These are phyloP conservation scores for Zootoca vivipara DNA, from an alignment of 2,113 vertebrate species.

Conservation along the genomic window DNA sequence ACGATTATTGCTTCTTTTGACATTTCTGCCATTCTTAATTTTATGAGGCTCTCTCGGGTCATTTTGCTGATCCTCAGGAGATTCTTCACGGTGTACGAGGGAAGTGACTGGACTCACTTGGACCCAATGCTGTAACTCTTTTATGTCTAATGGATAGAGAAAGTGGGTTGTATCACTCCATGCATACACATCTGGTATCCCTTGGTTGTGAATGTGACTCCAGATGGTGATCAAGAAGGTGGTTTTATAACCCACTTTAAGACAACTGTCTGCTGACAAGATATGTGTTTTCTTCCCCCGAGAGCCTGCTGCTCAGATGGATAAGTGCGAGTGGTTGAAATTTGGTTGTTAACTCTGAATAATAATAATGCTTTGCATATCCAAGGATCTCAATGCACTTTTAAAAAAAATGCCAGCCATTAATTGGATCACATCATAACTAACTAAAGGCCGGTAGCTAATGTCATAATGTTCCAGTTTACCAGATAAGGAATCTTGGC, in stretches of 20 bases:
- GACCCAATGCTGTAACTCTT: conserved; percentile 45
- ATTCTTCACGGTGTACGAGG: conserved; percentile 15
- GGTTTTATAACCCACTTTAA: conserved; percentile 78
- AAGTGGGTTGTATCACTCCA: conserved; percentile 63
- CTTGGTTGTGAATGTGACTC: conserved; percentile 76
- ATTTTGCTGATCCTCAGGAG: conserved; percentile 43
- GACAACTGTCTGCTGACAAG: conserved; percentile 78
- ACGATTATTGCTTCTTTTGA: conserved; percentile 43
- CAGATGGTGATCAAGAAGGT: conserved; percentile 79
- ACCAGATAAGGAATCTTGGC: conserved; percentile 42
- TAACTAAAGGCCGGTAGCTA: conserved; percentile 50
- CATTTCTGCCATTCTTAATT: conserved; percentile 19
- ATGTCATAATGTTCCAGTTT: conserved; percentile 62
- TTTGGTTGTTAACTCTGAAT: conserved; percentile 79
- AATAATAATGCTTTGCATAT: conserved; percentile 79
- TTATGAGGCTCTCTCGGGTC: conserved; percentile 8
- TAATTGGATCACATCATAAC: conserved; percentile 60
- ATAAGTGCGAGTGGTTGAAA: conserved; percentile 77
- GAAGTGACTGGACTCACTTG: conserved; percentile 21
- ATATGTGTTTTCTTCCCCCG: conserved; percentile 76
- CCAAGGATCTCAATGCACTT: conserved; percentile 72
- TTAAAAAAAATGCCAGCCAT: conserved; percentile 52
- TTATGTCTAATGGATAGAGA: conserved; percentile 65
- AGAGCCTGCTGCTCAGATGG: conserved; percentile 74
- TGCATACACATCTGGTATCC: conserved; percentile 72